phyloP scores from a whole-genome alignment of 2,888 invertebrate species.

The Empis stercorea region DNA sequence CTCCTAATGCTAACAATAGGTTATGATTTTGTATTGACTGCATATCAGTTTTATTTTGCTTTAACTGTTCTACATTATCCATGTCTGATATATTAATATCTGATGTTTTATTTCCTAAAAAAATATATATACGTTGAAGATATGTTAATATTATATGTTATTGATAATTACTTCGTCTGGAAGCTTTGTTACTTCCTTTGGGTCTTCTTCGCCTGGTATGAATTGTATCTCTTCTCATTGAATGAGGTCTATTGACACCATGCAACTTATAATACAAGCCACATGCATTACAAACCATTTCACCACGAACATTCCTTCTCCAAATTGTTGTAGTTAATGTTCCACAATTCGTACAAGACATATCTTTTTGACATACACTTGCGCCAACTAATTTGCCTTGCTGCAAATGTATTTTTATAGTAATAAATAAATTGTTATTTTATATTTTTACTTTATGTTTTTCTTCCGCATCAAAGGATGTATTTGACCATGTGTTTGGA shows the following conservation, averaged over 20 bases:
- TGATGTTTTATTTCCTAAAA: slow-evolving; percentile 11
- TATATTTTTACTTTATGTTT: no score
- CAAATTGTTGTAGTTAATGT: slow-evolving; percentile 97
- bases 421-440: no score
- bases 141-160: background rate
- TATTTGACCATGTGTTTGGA: slow-evolving; percentile 11
- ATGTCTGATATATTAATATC: slow-evolving; percentile 9
- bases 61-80: slow-evolving; percentile 6
- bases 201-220: slow-evolving; percentile 85
- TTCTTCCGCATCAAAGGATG: slow-evolving; percentile 5
- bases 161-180: slow-evolving; percentile 37
- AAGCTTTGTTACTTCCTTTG: slow-evolving; percentile 54
- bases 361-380: slow-evolving; percentile 42
- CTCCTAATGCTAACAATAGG: slow-evolving; percentile 20
- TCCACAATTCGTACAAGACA: slow-evolving; percentile 91
- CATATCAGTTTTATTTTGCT: slow-evolving; percentile 15
- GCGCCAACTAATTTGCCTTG: no score
- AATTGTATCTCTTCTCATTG: slow-evolving; percentile 93
- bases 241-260: slow-evolving; percentile 81
- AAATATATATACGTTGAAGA: background rate
- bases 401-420: no score
- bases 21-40: slow-evolving; percentile 20
- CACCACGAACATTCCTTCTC: slow-evolving; percentile 90
- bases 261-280: slow-evolving; percentile 96
- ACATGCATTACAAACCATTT: slow-evolving; percentile 98